phyloP scores from a whole-genome alignment of 2,113 vertebrate genomes.

The Gila orcuttii region DNA sequence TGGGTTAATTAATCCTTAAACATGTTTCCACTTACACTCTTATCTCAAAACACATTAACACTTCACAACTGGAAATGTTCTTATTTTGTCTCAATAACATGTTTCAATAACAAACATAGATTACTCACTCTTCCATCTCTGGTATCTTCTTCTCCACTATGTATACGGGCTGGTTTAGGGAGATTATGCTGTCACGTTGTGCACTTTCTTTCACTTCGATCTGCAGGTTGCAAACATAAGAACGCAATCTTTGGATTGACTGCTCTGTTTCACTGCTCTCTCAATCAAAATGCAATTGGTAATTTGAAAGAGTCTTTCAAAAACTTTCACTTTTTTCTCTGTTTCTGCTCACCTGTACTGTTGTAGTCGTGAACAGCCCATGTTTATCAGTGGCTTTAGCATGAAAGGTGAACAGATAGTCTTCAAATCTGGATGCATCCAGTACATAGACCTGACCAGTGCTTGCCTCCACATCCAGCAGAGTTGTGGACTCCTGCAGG shows the following conservation, averaged over 20 bases:
- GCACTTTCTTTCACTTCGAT: conserved; percentile 63
- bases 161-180: conserved; percentile 70
- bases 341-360: conserved; percentile 66
- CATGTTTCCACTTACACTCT: too few species aligned
- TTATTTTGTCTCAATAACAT: too few species aligned
- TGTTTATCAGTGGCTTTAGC: conserved; percentile 72
- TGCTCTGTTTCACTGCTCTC: not conserved
- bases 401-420: conserved; percentile 25
- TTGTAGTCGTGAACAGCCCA: conserved; percentile 60
- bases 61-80: too few species aligned
- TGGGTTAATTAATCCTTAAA: too few species aligned
- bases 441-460: conserved; percentile 76
- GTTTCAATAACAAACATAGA: too few species aligned
- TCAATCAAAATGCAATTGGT: not conserved
- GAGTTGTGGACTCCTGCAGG: conserved; percentile 31
- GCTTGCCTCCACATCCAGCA: conserved; percentile 71
- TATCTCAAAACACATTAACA: too few species aligned
- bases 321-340: not conserved
- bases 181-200: conserved; percentile 62
- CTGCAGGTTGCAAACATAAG: conserved; percentile 58
- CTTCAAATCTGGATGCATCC: conserved; percentile 61
- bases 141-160: conserved; percentile 67
- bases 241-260: not conserved
- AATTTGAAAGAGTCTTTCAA: not conserved
- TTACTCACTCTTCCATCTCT: conserved; percentile 70